Base-by-base conservation (phyloP, 2,113 vertebrate genomes). In the Pachypanchax playfairii region DNA sequence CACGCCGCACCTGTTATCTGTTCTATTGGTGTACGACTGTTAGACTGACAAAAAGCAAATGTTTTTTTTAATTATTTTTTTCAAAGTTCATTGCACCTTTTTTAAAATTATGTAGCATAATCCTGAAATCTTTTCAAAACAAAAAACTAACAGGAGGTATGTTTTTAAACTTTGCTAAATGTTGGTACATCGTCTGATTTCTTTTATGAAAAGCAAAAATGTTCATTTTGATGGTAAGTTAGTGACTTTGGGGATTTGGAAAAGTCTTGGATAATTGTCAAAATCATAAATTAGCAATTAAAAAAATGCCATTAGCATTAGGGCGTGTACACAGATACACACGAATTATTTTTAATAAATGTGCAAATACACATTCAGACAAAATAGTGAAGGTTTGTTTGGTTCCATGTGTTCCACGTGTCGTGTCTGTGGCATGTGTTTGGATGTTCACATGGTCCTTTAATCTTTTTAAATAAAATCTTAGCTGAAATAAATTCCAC, bases 1-100 rank as follows among this genome's bases (percentile, higher is more conserved):
- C 49, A 61, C 48, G 50, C 26, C 55, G 38, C 57, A 35, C 21
- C 48, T 35, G 20, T 31, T 62, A 36, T 79, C 65, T 35, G 24
- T 55, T 44, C 51, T 31, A 59, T 53, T 67, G 62, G 63, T 79
- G 65, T 79, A 79, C 44, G 66, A 79, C 73, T 82, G 64, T 77
- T 75, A 56, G 65, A 39, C 14, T 60, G 42, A 57, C 17, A 44
- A 50, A 70, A 69, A 42, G 26, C 41, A 18, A 56, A 46, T 3
- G 2, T 20, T 31, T 31, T 31, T 3, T 60, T 52, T 12, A 47
- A 11, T 42, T 24, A 41, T 35, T 56, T 54, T 11, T 47, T 44
- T 10, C 14, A 5, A 49, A 12, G 62, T 55, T 58, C 2, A 52
- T 62, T 71, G 51, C 60, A 53, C 54, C 36, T 74, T 70, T 77